Evolutionary conservation across 2,888 invertebrate genomes (phyloP).

Genomic region (Emmelina monodactyla): DNA sequence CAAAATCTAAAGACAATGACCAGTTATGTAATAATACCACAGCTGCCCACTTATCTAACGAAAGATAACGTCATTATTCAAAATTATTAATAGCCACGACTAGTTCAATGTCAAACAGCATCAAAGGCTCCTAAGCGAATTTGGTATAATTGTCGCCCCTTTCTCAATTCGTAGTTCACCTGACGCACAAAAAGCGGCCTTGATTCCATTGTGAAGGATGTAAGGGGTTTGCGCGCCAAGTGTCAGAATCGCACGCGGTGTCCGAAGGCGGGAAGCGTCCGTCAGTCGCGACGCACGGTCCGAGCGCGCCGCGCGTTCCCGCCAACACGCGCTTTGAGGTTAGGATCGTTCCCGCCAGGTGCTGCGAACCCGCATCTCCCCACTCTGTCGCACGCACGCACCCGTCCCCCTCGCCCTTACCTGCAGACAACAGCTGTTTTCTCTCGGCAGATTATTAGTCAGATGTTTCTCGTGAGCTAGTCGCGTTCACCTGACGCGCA

Average conservation of each 20-base stretch:
- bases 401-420: too few species aligned
- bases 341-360: conserved; percentile 61
- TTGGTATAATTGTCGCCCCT: conserved; percentile 28
- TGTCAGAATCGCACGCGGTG: conserved; percentile 52
- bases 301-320: conserved; percentile 38
- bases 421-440: conserved; percentile 61
- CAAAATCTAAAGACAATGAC: too few species aligned
- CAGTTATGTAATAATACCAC: conserved; percentile 1
- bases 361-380: too few species aligned
- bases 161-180: conserved; percentile 43
- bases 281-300: conserved; percentile 31
- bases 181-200: conserved; percentile 57
- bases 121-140: conserved; percentile 2
- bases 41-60: neutral
- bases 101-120: neutral
- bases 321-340: conserved; percentile 39
- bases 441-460: conserved; percentile 61
- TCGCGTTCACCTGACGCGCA: conserved; percentile 56
- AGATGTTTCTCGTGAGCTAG: conserved; percentile 62
- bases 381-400: too few species aligned
- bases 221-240: conserved; percentile 56
- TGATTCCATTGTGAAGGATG: conserved; percentile 42
- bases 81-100: neutral
- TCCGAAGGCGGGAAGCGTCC: conserved; percentile 47
- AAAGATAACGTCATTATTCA: neutral